Evolutionary conservation across 1,140 invertebrate species (phyloP), one percentile per base, ranked within the genome.

Genomic region (Polypedilum vanderplanki): DNA sequence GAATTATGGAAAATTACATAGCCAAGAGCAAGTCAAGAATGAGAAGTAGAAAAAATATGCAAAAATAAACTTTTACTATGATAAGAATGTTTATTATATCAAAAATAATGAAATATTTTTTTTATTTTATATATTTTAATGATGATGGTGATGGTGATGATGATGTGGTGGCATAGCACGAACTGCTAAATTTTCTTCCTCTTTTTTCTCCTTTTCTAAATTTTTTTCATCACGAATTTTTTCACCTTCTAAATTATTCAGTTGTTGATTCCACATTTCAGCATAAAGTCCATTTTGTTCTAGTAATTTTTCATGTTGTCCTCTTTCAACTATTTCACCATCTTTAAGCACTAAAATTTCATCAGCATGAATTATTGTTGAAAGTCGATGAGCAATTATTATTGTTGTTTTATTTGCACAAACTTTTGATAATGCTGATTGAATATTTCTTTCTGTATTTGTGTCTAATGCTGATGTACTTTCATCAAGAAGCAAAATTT

Each of bases 341-440:
- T 97, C 91, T 79, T 91, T 90, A 7, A 98, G 82, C 0, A 98
- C 96, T 1, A 97, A 83, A 77, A 98, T 98, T 82, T 95, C 91
- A 84, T 98, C 93, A 0, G 94, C 94, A 81, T 97, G 91, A 77
- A 97, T 93, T 76, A 98, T 90, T 0, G 96, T 98, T 0, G 95
- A 97, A 20, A 98, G 83, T 76, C 94, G 87, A 83, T 98, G 96
- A 1, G 96, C 96, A 20, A 98, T 91, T 57, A 98, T 93, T 41
- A 98, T 87, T 0, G 95, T 96, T 0, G 96, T 98, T 40, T 93
- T 88, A 83, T 95, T 94, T 1, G 89, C 84, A 83, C 94, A 91
- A 40, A 97, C 88, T 77, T 86, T 84, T 70, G 88, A 85, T 67
- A 96, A 82, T 0, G 94, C 93, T 8, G 88, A 82, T 86, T 91